These are phyloP conservation scores for Clarias pachynema DNA, from an alignment of 2,797 vertebrate species.

Conservation along the genomic window DNA sequence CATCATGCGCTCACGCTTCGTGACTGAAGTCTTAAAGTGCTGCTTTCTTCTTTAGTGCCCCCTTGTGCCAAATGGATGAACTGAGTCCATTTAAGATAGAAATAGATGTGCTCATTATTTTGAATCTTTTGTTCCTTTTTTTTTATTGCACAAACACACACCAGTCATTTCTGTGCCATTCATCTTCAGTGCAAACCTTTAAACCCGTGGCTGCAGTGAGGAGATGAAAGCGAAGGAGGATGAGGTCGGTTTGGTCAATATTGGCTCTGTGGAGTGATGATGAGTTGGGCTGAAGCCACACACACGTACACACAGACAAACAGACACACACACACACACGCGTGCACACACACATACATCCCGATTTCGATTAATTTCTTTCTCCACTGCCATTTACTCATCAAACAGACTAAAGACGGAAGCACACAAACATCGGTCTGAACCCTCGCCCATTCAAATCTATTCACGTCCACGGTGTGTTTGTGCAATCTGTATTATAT, in stretches of 20 bases:
- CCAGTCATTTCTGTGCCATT: background rate
- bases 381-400: conserved; percentile 68
- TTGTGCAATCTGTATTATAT: conserved; percentile 15
- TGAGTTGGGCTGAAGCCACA: conserved; percentile 19
- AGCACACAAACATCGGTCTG: conserved; percentile 51
- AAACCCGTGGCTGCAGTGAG: background rate
- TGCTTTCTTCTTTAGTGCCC: conserved; percentile 62
- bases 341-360: conserved; percentile 52
- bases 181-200: conserved; percentile 5
- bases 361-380: conserved; percentile 57
- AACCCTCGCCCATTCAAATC: conserved; percentile 1
- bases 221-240: conserved; percentile 17
- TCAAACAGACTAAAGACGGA: conserved; percentile 82
- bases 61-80: conserved; percentile 61
- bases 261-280: conserved; percentile 75
- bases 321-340: conserved; percentile 41
- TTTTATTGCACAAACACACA: conserved; percentile 17
- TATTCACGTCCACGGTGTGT: conserved; percentile 1
- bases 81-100: background rate
- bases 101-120: background rate
- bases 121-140: conserved; percentile 42
- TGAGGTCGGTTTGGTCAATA: conserved; percentile 73
- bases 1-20: background rate
- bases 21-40: background rate
- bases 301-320: conserved; percentile 43